phyloP scores from a whole-genome alignment of 2,797 vertebrate genomes.

The Ispidina picta region DNA sequence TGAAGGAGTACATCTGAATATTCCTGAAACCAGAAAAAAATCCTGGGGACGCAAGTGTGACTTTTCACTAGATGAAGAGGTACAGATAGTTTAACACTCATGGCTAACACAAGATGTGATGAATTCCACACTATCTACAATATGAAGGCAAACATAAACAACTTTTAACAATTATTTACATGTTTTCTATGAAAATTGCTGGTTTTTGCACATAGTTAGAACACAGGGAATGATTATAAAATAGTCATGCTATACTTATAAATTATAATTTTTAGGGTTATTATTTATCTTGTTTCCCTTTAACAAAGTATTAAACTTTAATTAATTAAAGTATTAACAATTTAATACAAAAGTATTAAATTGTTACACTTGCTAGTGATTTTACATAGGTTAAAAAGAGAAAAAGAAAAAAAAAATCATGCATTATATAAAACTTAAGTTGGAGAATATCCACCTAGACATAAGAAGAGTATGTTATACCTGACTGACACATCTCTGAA shows the following conservation, averaged over 20 bases:
- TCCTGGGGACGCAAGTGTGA: background rate
- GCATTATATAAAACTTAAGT: background rate
- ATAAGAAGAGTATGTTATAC: background rate
- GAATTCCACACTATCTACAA: background rate
- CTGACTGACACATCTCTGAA: background rate
- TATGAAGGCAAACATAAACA: background rate
- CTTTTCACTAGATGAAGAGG: background rate
- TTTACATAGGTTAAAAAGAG: background rate
- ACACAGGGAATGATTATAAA: background rate
- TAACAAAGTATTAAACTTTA: no score
- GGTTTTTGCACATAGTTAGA: background rate
- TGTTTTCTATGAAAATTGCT: background rate
- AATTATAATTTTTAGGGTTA: background rate
- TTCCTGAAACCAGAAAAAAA: background rate
- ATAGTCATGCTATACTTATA: background rate
- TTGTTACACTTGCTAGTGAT: background rate
- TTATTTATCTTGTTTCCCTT: background rate
- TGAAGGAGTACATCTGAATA: background rate
- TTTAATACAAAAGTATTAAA: background rate
- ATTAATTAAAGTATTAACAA: no score
- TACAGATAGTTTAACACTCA: background rate
- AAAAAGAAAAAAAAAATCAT: background rate
- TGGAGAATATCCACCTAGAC: background rate
- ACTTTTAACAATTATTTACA: background rate
- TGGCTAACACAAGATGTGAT: background rate